phyloP scores from a whole-genome alignment of 92 coral and sea anemone genomes.

The Epizoanthus rinbou region DNA sequence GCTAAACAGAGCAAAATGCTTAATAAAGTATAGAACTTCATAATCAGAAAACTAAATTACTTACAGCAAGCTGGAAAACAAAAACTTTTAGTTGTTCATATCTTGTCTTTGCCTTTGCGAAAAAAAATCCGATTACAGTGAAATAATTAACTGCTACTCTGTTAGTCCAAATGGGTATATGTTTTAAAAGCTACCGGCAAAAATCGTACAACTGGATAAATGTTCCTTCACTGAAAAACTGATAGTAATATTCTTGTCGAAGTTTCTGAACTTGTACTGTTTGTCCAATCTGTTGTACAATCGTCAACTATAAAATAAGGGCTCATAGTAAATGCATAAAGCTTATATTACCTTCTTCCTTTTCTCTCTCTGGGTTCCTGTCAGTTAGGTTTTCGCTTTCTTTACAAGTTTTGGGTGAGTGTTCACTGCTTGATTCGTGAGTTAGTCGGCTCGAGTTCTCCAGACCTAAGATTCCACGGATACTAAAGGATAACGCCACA shows the following conservation, averaged over 20 bases:
- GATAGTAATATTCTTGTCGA: too few species aligned
- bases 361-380: background rate
- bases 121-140: too few species aligned
- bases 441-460: background rate
- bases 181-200: background rate
- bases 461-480: slow-evolving; percentile 87
- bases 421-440: background rate
- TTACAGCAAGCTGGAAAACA: background rate
- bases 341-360: slow-evolving; percentile 28
- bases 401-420: background rate
- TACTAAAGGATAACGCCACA: slow-evolving; percentile 68
- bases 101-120: background rate
- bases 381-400: background rate
- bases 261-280: too few species aligned
- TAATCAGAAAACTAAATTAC: slow-evolving; percentile 1
- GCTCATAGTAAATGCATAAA: background rate
- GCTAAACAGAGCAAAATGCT: slow-evolving; percentile 12
- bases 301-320: too few species aligned
- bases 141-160: background rate
- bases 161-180: background rate
- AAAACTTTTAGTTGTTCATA: background rate
- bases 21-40: slow-evolving; percentile 2
- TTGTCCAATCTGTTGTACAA: too few species aligned
- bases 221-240: too few species aligned
- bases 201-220: too few species aligned